Conservation (phyloP, 2,113 vertebrate genomes). For the Monarcha castaneiventris region DNA sequence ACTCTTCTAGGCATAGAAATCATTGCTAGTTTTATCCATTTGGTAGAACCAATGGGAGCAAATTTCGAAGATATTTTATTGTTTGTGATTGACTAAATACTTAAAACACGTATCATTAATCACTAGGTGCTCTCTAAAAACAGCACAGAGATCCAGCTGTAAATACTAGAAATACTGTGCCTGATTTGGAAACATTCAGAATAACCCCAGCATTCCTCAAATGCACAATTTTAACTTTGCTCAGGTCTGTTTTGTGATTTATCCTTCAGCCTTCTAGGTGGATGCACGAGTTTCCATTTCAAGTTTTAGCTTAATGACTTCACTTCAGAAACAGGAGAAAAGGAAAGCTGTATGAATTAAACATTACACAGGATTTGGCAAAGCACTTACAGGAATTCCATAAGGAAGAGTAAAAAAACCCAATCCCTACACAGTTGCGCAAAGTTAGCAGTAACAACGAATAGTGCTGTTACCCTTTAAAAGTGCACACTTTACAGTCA, state of each 20-base stretch:
- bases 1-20: neutral
- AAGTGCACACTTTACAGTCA: conserved; percentile 12
- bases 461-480: neutral
- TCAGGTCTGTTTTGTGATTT: neutral
- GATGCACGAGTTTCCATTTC: neutral
- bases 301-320: conserved; percentile 14
- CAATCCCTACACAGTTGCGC: neutral
- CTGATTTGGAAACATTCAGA: neutral
- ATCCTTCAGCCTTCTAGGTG: neutral
- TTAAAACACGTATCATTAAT: neutral
- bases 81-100: neutral
- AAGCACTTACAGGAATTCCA: conserved; percentile 13
- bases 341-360: neutral
- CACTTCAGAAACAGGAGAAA: neutral
- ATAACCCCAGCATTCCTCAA: neutral
- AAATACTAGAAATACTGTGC: neutral
- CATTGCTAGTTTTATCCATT: neutral
- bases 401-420: neutral
- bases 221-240: neutral
- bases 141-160: neutral
- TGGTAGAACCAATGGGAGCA: neutral
- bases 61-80: neutral
- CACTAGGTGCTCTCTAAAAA: neutral
- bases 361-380: neutral
- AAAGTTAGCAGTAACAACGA: neutral